These are phyloP conservation scores for Andinoacara biseriatus DNA, from an alignment of 2,113 vertebrate genomes.

Conservation along the genomic window DNA sequence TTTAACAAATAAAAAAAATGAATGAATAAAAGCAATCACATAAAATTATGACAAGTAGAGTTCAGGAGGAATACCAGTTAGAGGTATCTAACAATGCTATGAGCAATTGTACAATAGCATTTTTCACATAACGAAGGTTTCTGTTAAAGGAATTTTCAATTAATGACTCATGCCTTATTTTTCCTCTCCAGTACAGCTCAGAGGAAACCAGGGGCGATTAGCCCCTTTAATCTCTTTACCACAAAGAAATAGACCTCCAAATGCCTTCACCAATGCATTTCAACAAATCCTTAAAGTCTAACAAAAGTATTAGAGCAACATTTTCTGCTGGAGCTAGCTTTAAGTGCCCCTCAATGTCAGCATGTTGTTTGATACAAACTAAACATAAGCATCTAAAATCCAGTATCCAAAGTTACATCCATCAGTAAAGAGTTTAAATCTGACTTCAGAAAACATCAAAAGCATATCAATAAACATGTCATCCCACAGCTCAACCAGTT, in stretches of 20 bases:
- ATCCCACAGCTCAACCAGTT: constrained; percentile 20
- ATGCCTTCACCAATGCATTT: constrained; percentile 27
- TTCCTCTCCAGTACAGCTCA: constrained; percentile 42
- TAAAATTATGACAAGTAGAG: constrained; percentile 14
- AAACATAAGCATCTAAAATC: background rate
- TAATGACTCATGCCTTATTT: constrained; percentile 60
- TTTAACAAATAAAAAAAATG: constrained; percentile 2
- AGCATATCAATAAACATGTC: constrained; percentile 21
- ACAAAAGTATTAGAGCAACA: background rate
- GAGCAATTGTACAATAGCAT: background rate
- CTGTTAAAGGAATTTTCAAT: constrained; percentile 74
- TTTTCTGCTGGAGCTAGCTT: background rate
- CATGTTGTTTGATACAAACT: background rate
- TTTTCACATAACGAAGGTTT: constrained; percentile 52
- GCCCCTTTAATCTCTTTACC: constrained; percentile 56
- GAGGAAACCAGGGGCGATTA: constrained; percentile 58
- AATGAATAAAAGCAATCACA: background rate
- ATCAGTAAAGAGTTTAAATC: background rate
- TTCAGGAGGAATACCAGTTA: background rate
- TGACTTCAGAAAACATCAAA: background rate
- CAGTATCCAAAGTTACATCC: background rate
- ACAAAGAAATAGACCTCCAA: constrained; percentile 52
- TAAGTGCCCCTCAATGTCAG: background rate
- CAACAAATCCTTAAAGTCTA: constrained; percentile 34
- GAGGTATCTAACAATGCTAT: background rate